Evolutionary conservation across 2,113 vertebrate species (phyloP).

Genomic region (Prionailurus bengalensis): DNA sequence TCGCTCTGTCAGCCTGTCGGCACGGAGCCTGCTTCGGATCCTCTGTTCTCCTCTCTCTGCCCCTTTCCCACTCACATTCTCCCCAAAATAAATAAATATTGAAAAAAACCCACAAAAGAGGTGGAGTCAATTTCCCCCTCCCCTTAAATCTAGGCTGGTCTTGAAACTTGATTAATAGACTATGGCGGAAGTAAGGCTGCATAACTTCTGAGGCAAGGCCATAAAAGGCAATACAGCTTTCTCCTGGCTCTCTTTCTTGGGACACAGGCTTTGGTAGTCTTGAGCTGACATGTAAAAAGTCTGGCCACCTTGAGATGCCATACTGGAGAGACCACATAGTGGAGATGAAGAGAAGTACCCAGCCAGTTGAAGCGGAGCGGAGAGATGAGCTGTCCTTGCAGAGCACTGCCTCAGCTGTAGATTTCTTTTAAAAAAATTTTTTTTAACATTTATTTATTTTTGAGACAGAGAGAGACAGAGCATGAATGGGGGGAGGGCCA

Average conservation of each 20-base stretch:
- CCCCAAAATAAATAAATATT: too few species aligned
- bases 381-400: neutral
- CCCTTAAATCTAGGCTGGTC: neutral
- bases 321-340: neutral
- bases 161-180: neutral
- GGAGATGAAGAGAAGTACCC: neutral
- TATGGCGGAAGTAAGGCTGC: neutral
- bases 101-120: neutral
- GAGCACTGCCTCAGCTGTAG: neutral
- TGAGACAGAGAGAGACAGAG: too few species aligned
- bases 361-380: accelerated
- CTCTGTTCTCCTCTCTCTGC: too few species aligned
- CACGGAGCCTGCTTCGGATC: too few species aligned
- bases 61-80: too few species aligned
- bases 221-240: neutral
- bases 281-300: neutral
- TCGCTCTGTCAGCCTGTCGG: too few species aligned
- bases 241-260: neutral
- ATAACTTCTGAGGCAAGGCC: neutral
- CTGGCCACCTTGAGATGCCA: neutral
- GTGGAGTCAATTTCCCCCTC: neutral
- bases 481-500: too few species aligned
- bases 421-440: neutral
- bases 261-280: neutral
- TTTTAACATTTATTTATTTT: too few species aligned